Evolutionary conservation across 1,140 invertebrate genomes (phyloP).

Genomic region (Brachionus sp.): DNA sequence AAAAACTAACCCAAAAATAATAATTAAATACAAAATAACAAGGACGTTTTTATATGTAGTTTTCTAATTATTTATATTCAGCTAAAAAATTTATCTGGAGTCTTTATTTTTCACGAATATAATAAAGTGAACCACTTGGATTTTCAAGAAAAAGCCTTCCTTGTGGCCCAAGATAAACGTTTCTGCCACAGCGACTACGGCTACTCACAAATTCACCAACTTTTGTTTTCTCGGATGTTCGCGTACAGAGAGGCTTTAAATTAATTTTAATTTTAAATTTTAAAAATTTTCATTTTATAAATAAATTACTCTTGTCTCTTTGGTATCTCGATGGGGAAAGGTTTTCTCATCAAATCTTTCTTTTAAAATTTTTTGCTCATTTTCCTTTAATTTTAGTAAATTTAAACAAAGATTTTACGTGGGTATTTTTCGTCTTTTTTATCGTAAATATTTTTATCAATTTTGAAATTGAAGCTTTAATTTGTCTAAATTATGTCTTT

Average conservation of each 20-base stretch:
- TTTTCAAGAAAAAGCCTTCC: neutral
- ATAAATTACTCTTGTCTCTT: neutral
- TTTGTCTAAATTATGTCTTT: too few relatives aligned
- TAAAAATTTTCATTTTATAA: neutral
- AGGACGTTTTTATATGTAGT: neutral
- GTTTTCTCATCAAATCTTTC: neutral
- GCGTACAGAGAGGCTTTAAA: neutral
- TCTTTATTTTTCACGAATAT: neutral
- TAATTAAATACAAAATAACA: neutral
- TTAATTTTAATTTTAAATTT: neutral
- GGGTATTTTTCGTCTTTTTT: neutral
- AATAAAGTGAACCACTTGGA: neutral
- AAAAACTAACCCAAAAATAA: neutral
- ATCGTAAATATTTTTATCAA: too few relatives aligned
- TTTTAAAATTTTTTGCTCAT: neutral
- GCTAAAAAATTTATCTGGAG: neutral
- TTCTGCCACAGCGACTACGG: neutral
- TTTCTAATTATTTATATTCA: conserved; percentile 1
- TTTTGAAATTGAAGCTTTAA: too few relatives aligned
- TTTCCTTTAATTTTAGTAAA: neutral
- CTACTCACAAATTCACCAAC: neutral
- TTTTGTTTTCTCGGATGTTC: neutral
- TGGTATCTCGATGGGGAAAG: neutral
- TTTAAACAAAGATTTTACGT: neutral
- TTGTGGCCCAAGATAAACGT: neutral